Conservation (phyloP, 2,797 vertebrate genomes). For the Pygocentrus nattereri region DNA sequence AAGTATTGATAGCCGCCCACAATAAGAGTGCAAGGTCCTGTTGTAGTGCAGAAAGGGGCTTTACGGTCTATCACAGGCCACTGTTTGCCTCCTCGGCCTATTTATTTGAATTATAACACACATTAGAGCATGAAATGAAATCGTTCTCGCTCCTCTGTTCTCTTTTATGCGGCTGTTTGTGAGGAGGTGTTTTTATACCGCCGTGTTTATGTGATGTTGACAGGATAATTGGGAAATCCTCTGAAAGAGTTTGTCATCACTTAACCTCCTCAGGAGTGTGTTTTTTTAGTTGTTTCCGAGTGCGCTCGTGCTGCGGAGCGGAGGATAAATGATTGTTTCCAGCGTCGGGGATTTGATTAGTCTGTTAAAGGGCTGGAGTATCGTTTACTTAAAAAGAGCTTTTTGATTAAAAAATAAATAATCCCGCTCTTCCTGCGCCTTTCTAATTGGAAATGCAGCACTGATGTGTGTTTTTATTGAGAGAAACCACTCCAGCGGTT, state of each 20-base stretch:
- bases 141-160: not conserved
- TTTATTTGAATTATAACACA: not conserved
- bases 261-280: conserved; percentile 2
- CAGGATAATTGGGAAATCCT: conserved; percentile 2
- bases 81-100: not conserved
- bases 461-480: not conserved
- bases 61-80: not conserved
- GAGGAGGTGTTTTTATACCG: not conserved
- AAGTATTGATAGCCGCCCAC: not conserved
- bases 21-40: not conserved
- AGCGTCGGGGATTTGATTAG: conserved; percentile 61
- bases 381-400: conserved; percentile 50
- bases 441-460: not conserved
- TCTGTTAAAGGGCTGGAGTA: conserved; percentile 55
- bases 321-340: conserved; percentile 3
- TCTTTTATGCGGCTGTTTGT: not conserved
- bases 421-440: not conserved
- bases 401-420: conserved; percentile 61
- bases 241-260: conserved; percentile 8
- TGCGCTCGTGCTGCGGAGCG: conserved; percentile 37
- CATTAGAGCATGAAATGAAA: not conserved
- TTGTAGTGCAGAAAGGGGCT: not conserved
- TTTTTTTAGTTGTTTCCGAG: conserved; percentile 19
- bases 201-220: not conserved
- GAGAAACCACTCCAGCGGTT: not conserved